Evolutionary conservation across 2,797 vertebrate species (phyloP).

Genomic region (Zalophus californianus): DNA sequence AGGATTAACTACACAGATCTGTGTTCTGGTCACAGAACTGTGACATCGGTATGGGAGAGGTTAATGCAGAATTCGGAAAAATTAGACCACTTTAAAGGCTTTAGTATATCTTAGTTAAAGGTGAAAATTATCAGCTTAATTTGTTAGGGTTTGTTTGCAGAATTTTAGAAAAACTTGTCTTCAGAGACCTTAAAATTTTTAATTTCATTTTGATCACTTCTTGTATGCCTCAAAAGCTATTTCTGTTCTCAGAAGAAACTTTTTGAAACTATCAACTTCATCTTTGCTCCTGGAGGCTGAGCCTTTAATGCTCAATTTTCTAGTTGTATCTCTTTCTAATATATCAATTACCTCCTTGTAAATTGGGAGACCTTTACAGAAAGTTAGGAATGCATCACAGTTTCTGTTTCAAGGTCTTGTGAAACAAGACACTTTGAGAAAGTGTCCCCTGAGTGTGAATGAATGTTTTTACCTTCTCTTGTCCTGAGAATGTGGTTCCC

Average conservation of each 20-base stretch:
- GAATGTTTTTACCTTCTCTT: background rate
- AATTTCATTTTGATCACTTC: slow-evolving; percentile 32
- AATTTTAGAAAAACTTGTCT: background rate
- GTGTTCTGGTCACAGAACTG: background rate
- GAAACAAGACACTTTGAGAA: background rate
- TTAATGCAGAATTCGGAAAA: slow-evolving; percentile 50
- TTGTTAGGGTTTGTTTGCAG: background rate
- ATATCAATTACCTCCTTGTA: background rate
- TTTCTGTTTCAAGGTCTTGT: background rate
- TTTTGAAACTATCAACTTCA: background rate
- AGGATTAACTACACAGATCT: background rate
- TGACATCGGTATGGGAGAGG: background rate
- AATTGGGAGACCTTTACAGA: background rate
- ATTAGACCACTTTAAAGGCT: background rate
- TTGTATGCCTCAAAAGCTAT: slow-evolving; percentile 37
- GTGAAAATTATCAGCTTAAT: background rate
- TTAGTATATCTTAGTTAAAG: background rate
- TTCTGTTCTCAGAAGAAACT: background rate
- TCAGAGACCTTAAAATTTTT: background rate
- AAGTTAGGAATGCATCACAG: background rate
- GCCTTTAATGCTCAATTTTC: background rate
- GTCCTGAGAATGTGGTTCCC: background rate
- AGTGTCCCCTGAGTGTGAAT: background rate
- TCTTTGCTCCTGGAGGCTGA: background rate
- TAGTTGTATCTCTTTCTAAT: background rate